These are phyloP conservation scores for Drosophila siamana DNA, from an alignment of 2,888 invertebrate genomes.

Conservation along the genomic window DNA sequence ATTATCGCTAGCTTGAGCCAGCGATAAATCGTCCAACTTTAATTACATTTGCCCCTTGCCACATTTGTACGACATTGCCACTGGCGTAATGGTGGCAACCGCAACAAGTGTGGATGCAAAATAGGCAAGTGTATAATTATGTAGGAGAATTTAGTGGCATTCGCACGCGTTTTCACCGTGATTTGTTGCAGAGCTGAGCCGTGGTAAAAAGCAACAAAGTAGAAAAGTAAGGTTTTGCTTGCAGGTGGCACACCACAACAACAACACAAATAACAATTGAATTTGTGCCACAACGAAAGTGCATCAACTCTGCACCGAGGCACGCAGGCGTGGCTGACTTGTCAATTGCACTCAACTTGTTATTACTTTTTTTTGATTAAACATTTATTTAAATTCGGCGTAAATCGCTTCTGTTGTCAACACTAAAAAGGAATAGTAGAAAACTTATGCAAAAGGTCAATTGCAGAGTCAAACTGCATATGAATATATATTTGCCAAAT, in stretches of 20 bases:
- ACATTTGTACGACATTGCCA: conserved; percentile 4
- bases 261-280: conserved; percentile 41
- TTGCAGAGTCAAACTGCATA: neutral
- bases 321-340: conserved; percentile 24
- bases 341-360: conserved; percentile 18
- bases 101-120: conserved; percentile 21
- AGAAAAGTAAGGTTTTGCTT: conserved; percentile 26
- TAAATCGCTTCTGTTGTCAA: neutral
- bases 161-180: conserved; percentile 54
- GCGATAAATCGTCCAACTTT: neutral
- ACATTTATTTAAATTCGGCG: neutral
- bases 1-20: neutral
- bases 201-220: conserved; percentile 25
- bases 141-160: conserved; percentile 58
- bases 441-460: neutral
- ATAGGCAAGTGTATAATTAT: conserved; percentile 43
- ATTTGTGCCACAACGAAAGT: conserved; percentile 41
- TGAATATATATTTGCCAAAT: neutral
- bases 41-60: neutral
- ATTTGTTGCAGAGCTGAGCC: conserved; percentile 33
- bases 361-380: neutral
- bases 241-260: conserved; percentile 16
- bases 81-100: conserved; percentile 17
- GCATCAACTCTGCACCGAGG: conserved; percentile 21
- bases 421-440: neutral